A percentile compares a stretch with the other conserved stretches of the same genome.
Evolutionary conservation across 2,113 vertebrate species (phyloP).

Genomic region (Mormyrus iriodes): DNA sequence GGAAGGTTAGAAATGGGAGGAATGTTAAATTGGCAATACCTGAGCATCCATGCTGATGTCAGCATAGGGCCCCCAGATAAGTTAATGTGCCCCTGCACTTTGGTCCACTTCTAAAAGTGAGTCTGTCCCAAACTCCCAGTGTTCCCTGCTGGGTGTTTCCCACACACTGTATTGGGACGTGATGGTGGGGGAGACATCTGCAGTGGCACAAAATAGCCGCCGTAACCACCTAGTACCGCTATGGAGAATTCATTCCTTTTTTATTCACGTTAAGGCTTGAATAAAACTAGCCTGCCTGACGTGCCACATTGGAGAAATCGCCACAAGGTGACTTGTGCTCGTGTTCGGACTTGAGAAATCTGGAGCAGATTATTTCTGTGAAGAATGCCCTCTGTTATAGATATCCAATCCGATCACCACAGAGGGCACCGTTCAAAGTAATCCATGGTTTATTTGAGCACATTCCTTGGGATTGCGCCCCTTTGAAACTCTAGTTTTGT

Average conservation of each 20-base stretch:
- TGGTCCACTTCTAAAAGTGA: background rate
- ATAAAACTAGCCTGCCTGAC: background rate
- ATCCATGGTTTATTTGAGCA: constrained; percentile 12
- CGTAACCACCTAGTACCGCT: background rate
- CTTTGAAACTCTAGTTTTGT: constrained; percentile 22
- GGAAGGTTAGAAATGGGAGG: background rate
- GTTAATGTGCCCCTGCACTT: background rate
- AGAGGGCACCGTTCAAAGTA: constrained; percentile 9
- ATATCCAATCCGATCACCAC: constrained; percentile 18
- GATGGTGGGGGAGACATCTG: background rate
- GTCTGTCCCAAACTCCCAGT: background rate
- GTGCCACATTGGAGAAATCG: background rate
- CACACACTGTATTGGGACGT: background rate
- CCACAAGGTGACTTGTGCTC: background rate
- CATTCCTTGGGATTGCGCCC: constrained; percentile 5
- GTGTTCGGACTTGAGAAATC: background rate
- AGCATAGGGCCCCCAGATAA: background rate
- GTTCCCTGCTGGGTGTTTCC: background rate
- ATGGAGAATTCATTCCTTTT: background rate
- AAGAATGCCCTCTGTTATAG: constrained; percentile 12
- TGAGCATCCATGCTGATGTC: background rate
- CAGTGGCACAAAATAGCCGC: no score
- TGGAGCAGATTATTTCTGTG: constrained; percentile 14
- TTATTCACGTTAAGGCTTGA: no score
- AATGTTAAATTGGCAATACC: background rate